Conservation (phyloP, 2,113 vertebrate species). For the Proterorhinus semilunaris region DNA sequence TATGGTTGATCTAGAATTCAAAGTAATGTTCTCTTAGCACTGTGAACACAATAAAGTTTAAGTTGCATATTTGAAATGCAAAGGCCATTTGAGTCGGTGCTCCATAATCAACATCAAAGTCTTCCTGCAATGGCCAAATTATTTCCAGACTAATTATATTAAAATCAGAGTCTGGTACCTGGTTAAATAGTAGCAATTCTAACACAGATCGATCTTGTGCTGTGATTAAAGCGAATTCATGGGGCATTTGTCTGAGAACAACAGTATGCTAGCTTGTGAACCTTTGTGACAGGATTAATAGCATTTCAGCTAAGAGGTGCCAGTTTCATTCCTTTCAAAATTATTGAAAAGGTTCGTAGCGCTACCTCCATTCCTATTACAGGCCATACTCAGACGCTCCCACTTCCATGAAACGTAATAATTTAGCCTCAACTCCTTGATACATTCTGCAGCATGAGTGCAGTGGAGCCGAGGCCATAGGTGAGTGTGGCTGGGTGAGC, state of each 20-base stretch:
- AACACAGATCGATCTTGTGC: no score
- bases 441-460: background rate
- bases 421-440: background rate
- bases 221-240: no score
- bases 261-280: no score
- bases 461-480: slow-evolving; percentile 18
- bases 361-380: background rate
- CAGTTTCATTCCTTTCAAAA: background rate
- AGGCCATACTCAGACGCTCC: background rate
- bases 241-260: no score
- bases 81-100: background rate
- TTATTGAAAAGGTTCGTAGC: background rate
- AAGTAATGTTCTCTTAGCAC: background rate
- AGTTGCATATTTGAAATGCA: background rate
- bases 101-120: background rate
- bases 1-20: no score
- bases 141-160: background rate
- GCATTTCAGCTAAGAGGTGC: no score
- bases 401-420: background rate
- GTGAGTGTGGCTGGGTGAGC: slow-evolving; percentile 51
- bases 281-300: no score
- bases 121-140: background rate
- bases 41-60: background rate
- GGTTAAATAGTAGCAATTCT: background rate
- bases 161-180: no score